Conservation (phyloP, 2,113 vertebrate genomes). For the Dasyprocta punctata region DNA sequence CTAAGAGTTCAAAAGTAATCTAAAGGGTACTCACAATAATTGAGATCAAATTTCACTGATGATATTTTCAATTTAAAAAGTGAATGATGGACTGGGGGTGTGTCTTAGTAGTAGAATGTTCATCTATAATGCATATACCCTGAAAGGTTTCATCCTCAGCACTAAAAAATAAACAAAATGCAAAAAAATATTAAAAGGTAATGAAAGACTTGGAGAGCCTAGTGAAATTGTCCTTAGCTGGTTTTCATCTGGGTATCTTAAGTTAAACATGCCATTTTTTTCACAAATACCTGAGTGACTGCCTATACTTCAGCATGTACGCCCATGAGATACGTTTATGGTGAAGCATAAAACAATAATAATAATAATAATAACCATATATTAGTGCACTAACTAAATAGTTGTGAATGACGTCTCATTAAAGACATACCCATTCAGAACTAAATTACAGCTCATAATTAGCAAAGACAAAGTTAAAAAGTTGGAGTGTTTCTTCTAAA, state of each 20-base stretch:
- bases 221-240: not conserved
- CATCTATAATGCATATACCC: not conserved
- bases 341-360: not conserved
- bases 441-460: not conserved
- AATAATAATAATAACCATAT: not conserved
- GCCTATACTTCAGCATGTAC: not conserved
- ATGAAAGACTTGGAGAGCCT: not conserved
- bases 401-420: constrained; percentile 16
- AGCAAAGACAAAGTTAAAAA: not conserved
- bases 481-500: not conserved
- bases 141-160: not conserved
- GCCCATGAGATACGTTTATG: not conserved
- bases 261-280: not conserved
- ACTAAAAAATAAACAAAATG: not conserved
- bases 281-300: not conserved
- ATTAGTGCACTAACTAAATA: not conserved
- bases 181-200: not conserved
- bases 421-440: not conserved
- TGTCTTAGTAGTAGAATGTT: not conserved
- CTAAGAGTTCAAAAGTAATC: not conserved
- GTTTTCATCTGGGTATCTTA: not conserved
- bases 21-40: not conserved
- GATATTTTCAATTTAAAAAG: not conserved
- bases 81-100: not conserved
- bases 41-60: not conserved